These are phyloP conservation scores for Ptilonorhynchus violaceus DNA, from an alignment of 2,113 vertebrate genomes.

Conservation along the genomic window DNA sequence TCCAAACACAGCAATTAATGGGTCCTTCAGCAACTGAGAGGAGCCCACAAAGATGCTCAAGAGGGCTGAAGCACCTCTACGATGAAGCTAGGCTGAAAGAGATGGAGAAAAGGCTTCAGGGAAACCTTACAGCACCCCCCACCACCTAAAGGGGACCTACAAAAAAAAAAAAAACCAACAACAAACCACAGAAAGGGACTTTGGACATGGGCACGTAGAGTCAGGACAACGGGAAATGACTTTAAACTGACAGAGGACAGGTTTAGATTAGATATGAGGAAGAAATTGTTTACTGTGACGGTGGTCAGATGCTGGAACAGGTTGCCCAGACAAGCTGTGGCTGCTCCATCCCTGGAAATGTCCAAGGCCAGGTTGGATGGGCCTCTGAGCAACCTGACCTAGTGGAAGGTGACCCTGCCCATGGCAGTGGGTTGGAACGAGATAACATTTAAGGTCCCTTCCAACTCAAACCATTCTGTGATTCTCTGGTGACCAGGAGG, in stretches of 20 bases:
- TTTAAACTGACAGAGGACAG: neutral
- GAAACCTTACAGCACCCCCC: neutral
- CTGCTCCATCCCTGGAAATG: neutral
- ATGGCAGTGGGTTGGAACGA: rapidly evolving
- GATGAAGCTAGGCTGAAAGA: neutral
- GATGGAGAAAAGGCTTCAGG: neutral
- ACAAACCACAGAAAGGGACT: neutral
- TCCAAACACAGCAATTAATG: neutral
- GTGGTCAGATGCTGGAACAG: neutral
- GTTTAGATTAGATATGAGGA: neutral
- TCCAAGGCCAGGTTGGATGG: neutral
- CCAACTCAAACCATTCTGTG: neutral
- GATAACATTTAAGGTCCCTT: neutral
- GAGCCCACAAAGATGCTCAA: neutral
- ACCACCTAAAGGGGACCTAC: neutral
- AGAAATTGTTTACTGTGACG: neutral
- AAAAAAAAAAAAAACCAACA: too few relatives aligned
- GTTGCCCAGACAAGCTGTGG: neutral
- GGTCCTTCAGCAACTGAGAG: neutral
- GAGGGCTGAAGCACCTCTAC: neutral
- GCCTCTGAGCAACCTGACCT: neutral
- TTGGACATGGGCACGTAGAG: neutral
- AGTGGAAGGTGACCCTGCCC: neutral
- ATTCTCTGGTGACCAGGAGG: neutral
- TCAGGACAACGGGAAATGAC: neutral